Evolutionary conservation across 2,797 vertebrate genomes (phyloP).

Genomic region (Gadopsis bispinosus): DNA sequence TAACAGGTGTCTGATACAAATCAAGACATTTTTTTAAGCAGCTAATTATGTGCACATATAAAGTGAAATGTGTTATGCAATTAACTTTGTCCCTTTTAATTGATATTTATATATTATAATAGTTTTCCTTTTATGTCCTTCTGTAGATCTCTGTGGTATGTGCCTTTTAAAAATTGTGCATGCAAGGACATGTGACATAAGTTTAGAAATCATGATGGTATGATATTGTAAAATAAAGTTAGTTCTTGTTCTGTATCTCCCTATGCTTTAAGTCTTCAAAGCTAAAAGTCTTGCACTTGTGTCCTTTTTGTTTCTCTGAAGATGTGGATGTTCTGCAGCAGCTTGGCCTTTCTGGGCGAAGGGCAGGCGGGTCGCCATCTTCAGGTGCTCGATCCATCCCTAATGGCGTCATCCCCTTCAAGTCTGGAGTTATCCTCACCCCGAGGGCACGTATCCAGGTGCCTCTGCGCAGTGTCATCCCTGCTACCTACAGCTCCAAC

Average conservation of each 20-base stretch:
- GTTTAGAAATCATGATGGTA: neutral
- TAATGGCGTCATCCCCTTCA: constrained; percentile 93
- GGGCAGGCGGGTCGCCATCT: constrained; percentile 65
- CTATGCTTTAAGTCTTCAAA: neutral
- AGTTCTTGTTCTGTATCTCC: neutral
- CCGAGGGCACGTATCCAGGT: constrained; percentile 88
- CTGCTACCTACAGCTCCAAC: constrained; percentile 80
- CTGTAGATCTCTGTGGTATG: neutral
- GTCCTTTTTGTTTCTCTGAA: constrained; percentile 70
- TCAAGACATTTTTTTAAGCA: constrained; percentile 3
- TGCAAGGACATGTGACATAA: neutral
- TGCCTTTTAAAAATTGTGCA: neutral
- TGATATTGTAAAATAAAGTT: neutral
- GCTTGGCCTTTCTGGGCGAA: constrained; percentile 90
- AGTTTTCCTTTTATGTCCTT: neutral
- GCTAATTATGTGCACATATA: constrained; percentile 31
- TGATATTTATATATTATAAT: constrained; percentile 1
- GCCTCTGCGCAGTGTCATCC: constrained; percentile 86
- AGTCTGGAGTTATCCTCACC: constrained; percentile 94
- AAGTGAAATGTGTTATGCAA: constrained; percentile 12
- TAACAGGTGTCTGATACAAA: constrained; percentile 16
- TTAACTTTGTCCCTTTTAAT: constrained; percentile 10
- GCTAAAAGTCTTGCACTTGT: constrained; percentile 17
- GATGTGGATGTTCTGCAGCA: constrained; percentile 96
- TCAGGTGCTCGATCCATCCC: constrained; percentile 79